These are phyloP conservation scores for Tenthredo livida DNA, from an alignment of 2,888 invertebrate species.

Conservation along the genomic window DNA sequence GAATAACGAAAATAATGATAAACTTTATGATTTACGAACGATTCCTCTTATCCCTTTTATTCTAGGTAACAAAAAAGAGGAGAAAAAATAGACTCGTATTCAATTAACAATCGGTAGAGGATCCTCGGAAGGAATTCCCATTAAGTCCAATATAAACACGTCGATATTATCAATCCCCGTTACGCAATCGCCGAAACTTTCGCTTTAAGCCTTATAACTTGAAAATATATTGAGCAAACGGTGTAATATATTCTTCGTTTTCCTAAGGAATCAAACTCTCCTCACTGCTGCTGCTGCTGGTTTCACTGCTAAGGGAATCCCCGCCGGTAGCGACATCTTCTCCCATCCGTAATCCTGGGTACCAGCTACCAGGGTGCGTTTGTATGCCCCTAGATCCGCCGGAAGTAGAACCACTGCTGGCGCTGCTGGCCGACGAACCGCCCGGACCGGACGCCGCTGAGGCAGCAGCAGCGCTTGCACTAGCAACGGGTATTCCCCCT, in stretches of 20 bases:
- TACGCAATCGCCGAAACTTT: not conserved
- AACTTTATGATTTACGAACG: too few species aligned
- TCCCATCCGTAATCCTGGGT: not conserved
- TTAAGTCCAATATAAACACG: too few species aligned
- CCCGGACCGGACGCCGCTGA: conserved; percentile 54
- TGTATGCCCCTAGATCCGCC: not conserved
- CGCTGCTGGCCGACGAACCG: conserved; percentile 37
- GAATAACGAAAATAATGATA: too few species aligned
- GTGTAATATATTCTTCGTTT: not conserved
- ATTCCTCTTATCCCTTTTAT: too few species aligned
- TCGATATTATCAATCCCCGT: not conserved
- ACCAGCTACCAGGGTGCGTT: not conserved
- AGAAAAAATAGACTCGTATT: too few species aligned
- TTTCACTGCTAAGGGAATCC: not conserved
- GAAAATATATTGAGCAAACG: not conserved
- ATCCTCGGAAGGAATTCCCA: too few species aligned
- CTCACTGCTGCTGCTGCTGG: not conserved
- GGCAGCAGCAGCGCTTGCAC: conserved; percentile 59
- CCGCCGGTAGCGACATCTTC: not conserved
- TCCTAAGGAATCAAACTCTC: not conserved
- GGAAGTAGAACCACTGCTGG: conserved; percentile 39
- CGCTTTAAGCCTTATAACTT: not conserved
- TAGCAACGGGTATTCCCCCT: conserved; percentile 58
- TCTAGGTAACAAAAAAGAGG: not conserved
- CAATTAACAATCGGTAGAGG: not conserved